Percentiles rank a stretch among this genome's conserved stretches.
phyloP scores from a whole-genome alignment of 1,140 invertebrate genomes.

The Megalonaias nervosa region DNA sequence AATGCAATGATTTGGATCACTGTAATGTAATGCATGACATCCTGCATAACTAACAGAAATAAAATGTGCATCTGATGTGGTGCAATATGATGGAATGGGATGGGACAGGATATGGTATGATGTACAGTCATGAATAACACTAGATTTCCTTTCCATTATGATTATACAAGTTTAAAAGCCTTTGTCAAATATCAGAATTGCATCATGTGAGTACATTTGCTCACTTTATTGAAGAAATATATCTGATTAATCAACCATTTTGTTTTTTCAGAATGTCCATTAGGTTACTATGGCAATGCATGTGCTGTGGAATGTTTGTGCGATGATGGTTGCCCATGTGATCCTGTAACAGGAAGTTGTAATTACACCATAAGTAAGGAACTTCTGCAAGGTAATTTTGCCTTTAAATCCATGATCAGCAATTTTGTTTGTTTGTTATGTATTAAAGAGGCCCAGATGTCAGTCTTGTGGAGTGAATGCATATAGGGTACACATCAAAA shows the following conservation, averaged over 20 bases:
- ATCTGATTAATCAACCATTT: not conserved
- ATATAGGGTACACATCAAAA: too few relatives aligned
- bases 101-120: not conserved
- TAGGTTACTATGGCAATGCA: slow-evolving; percentile 22
- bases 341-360: slow-evolving; percentile 22
- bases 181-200: not conserved
- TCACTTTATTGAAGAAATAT: not conserved
- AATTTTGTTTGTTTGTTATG: too few relatives aligned
- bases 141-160: not conserved
- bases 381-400: too few relatives aligned
- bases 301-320: slow-evolving; percentile 24
- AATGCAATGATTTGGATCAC: too few relatives aligned
- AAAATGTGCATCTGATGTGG: too few relatives aligned
- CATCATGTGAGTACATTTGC: not conserved
- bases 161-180: not conserved
- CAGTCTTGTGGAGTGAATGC: too few relatives aligned
- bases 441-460: too few relatives aligned
- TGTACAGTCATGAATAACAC: not conserved
- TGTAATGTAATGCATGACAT: too few relatives aligned
- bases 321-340: slow-evolving; percentile 19
- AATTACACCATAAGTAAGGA: not conserved
- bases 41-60: too few relatives aligned
- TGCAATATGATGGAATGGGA: not conserved
- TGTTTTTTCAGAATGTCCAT: slow-evolving; percentile 15
- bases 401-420: too few relatives aligned